Percentiles rank a stretch among this genome's conserved stretches.
Conservation (phyloP, 2,797 vertebrate genomes). For the Enteromius afrohamiltoni region DNA sequence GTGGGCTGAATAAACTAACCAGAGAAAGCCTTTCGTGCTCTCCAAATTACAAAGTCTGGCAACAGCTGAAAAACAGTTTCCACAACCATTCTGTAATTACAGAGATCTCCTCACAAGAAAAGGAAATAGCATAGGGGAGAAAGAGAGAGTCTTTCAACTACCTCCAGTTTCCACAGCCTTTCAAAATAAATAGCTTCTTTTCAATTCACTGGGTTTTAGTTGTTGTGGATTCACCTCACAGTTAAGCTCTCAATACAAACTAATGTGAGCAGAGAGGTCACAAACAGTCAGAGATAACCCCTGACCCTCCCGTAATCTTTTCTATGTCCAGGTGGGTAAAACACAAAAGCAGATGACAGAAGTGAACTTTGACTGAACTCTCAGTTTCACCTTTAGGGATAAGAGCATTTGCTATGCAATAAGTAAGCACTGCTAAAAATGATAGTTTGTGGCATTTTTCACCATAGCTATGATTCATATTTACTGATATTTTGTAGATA, state of each 20-base stretch:
- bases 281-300: slow-evolving; percentile 72
- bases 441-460: slow-evolving; percentile 4
- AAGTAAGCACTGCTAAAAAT: slow-evolving; percentile 26
- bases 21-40: slow-evolving; percentile 60
- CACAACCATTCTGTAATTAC: slow-evolving; percentile 67
- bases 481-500: slow-evolving; percentile 4
- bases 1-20: slow-evolving; percentile 63
- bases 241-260: slow-evolving; percentile 13
- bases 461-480: background rate
- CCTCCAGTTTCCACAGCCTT: slow-evolving; percentile 59
- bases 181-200: slow-evolving; percentile 52
- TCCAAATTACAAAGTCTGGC: slow-evolving; percentile 67
- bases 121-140: slow-evolving; percentile 58
- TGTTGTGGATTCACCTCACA: slow-evolving; percentile 43
- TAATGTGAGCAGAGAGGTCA: slow-evolving; percentile 46
- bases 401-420: slow-evolving; percentile 15
- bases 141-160: slow-evolving; percentile 59
- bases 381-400: slow-evolving; percentile 41
- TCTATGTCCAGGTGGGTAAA: slow-evolving; percentile 71
- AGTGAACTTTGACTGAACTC: slow-evolving; percentile 61
- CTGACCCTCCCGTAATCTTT: slow-evolving; percentile 66
- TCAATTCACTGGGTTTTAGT: slow-evolving; percentile 39
- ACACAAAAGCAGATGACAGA: slow-evolving; percentile 38
- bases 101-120: slow-evolving; percentile 64
- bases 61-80: slow-evolving; percentile 64